Conservation (phyloP, 92 coral and sea anemone genomes). For the Heliopora coerulea region DNA sequence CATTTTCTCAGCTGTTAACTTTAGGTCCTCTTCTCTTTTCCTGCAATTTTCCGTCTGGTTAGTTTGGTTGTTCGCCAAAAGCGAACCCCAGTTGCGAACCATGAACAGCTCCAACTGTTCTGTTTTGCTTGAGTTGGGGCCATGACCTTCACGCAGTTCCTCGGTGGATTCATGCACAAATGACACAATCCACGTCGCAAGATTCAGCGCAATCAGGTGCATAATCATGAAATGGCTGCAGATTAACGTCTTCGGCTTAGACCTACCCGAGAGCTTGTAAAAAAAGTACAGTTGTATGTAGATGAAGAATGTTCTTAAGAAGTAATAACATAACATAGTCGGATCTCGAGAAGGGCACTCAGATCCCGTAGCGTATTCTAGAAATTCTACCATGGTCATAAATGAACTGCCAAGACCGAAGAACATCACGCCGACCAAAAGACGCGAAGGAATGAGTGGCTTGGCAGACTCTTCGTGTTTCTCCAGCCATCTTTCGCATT, state of each 20-base stretch:
- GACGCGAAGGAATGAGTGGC: slow-evolving; percentile 5
- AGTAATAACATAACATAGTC: slow-evolving; percentile 15
- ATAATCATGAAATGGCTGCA: slow-evolving; percentile 20
- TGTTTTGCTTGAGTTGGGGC: background rate
- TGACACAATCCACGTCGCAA: slow-evolving; percentile 37
- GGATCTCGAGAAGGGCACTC: background rate
- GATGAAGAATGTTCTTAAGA: slow-evolving; percentile 19
- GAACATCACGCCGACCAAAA: slow-evolving; percentile 32
- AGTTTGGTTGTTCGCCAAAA: background rate
- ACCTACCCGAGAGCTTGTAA: slow-evolving; percentile 23
- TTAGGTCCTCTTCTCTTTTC: background rate
- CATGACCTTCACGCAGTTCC: background rate
- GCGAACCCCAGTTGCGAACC: slow-evolving; percentile 11
- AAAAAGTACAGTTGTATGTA: slow-evolving; percentile 37
- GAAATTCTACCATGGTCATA: slow-evolving; percentile 26
- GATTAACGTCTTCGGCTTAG: background rate
- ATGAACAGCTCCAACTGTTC: background rate
- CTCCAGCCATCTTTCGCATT: background rate
- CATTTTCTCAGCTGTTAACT: slow-evolving; percentile 11
- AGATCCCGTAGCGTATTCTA: background rate
- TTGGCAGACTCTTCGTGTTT: background rate
- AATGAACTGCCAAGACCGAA: slow-evolving; percentile 31
- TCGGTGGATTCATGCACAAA: slow-evolving; percentile 29
- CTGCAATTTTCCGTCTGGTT: background rate
- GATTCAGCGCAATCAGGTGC: slow-evolving; percentile 43